Base-by-base conservation (phyloP, 2,113 vertebrate species). In the Brachyhypopomus occidentalis region DNA sequence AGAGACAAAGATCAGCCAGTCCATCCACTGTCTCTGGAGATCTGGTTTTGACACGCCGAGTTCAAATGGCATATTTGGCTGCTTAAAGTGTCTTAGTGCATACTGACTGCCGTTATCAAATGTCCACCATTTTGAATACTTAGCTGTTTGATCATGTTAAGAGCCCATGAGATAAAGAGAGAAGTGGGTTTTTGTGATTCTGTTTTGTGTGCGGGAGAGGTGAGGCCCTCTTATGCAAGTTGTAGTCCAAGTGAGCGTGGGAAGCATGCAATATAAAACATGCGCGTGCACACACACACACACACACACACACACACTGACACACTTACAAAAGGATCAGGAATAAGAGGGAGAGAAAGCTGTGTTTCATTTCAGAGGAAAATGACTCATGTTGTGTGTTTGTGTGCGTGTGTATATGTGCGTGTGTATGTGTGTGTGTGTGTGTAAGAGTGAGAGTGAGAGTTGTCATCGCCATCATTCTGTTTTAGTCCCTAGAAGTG, bases 211-310 rank as follows among this genome's bases (percentile, higher is more conserved):
- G 74, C 38, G 45, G 27, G 77, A 30, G 73, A 86, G 82, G 79
- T 81, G 82, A 81, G 79, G 75, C 67, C 75, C 85, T 86, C 82
- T 86, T 86, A 83, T 86, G 85, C 82, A 81, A 86, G 84, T 84
- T 79, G 76, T 77, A 79, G 85, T 80, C 85, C 83, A 79, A 86
- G 75, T 83, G 84, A 76, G 81, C 82, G 85, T 86, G 85, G 85
- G 85, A 75, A 77, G 85, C 74, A 30, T 52, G 74, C 81, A 80
- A 74, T 75, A 71, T 70, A 83, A 83, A 67, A 72, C 78, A 81
- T 78, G 58, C 58, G 70, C 36, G 8, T 48, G 9, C 72, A 41
- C 72, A 41, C 67, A 67, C 48, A 73, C 34, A 74, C 59, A 55
- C 45, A 60, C 27, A 75, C 25, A 83, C 25, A 56, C 55, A 56